Evolutionary conservation across 2,888 invertebrate genomes (phyloP).

Genomic region (Tetramorium bicarinatum): DNA sequence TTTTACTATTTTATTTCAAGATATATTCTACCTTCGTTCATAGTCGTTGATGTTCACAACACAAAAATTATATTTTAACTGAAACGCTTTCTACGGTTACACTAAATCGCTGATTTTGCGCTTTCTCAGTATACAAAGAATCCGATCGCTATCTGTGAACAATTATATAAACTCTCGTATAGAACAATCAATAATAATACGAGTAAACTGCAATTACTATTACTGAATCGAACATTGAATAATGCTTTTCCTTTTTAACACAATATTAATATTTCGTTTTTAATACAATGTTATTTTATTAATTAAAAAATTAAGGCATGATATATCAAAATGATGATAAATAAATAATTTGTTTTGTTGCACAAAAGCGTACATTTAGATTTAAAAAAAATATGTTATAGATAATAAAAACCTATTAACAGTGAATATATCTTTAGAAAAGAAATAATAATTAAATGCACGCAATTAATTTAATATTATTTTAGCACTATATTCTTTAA

Average conservation of each 20-base stretch:
- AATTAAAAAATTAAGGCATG: not conserved
- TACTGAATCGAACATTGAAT: not conserved
- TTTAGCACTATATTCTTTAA: not conserved
- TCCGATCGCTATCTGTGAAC: slow-evolving; percentile 3
- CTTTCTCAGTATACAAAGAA: slow-evolving; percentile 11
- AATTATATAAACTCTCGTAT: slow-evolving; percentile 10
- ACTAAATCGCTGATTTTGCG: slow-evolving; percentile 8
- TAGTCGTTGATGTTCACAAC: slow-evolving; percentile 22
- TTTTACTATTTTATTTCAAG: not conserved
- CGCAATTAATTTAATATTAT: not conserved
- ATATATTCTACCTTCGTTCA: slow-evolving; percentile 22
- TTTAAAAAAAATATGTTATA: not conserved
- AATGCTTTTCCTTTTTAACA: not conserved
- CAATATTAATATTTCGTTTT: too few species aligned
- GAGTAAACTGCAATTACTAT: not conserved
- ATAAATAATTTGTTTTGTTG: not conserved
- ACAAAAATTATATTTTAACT: slow-evolving; percentile 28
- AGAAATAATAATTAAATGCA: not conserved
- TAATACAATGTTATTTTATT: not conserved
- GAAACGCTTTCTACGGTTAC: not conserved
- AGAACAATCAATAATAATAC: slow-evolving; percentile 28
- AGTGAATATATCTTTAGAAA: not conserved
- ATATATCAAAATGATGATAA: not conserved
- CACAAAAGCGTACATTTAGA: not conserved
- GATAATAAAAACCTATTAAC: not conserved